phyloP scores from a whole-genome alignment of 2,113 vertebrate species.

The Cynoglossus semilaevis region DNA sequence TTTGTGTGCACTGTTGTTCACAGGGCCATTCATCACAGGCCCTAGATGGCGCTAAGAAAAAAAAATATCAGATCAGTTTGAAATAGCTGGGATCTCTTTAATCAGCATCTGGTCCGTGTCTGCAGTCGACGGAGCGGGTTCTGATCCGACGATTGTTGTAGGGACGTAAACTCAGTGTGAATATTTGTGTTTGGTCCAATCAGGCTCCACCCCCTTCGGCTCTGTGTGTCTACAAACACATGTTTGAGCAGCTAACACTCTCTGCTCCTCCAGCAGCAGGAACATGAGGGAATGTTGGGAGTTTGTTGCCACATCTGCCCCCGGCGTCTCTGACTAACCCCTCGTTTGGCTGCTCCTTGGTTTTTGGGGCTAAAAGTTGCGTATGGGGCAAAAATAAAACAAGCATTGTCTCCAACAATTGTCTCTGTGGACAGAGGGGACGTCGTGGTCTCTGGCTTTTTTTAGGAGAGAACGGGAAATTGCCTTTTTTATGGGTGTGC shows the following conservation, averaged over 20 bases:
- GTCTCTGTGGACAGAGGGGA: conserved; percentile 1
- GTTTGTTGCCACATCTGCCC: conserved; percentile 42
- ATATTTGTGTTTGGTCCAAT: conserved; percentile 59
- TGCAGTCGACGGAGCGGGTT: conserved; percentile 38
- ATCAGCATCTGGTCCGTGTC: conserved; percentile 8
- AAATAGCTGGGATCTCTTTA: not conserved
- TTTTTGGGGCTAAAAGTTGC: not conserved
- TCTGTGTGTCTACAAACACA: conserved; percentile 35
- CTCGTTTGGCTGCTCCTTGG: conserved; percentile 27
- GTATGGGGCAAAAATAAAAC: not conserved
- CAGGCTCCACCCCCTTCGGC: not conserved
- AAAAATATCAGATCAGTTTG: not conserved
- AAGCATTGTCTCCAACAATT: conserved; percentile 17
- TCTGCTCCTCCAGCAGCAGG: conserved; percentile 28
- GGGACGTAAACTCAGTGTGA: conserved; percentile 31
- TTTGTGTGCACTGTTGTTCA: not conserved
- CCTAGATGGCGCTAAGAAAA: not conserved
- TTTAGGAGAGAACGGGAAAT: conserved; percentile 12
- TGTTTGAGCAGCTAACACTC: conserved; percentile 3
- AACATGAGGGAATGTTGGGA: conserved; percentile 42
- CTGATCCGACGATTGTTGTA: conserved; percentile 33
- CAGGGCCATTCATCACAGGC: not conserved
- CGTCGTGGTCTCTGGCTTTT: conserved; percentile 11
- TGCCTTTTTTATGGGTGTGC: conserved; percentile 25
- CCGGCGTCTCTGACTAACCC: conserved; percentile 19